phyloP scores from a whole-genome alignment of 2,888 invertebrate genomes.

The Brachypterus glaber region DNA sequence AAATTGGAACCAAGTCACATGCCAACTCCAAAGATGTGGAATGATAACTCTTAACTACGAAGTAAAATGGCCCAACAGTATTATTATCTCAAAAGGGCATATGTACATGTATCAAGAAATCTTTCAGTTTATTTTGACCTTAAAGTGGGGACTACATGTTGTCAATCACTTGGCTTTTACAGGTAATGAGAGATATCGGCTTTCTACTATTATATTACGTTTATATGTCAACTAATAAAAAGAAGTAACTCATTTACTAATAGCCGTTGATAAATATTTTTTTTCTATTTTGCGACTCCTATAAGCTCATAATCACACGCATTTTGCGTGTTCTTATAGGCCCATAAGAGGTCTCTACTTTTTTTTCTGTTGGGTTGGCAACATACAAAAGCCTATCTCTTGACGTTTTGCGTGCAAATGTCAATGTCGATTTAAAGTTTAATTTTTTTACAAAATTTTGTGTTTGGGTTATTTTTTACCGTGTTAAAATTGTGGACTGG shows the following conservation, averaged over 20 bases:
- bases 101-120: conserved; percentile 31
- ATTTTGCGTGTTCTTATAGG: too few species aligned
- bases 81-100: conserved; percentile 33
- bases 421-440: too few species aligned
- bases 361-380: too few species aligned
- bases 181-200: conserved; percentile 24
- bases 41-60: conserved; percentile 29
- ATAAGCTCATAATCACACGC: too few species aligned
- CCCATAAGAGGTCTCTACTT: too few species aligned
- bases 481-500: too few species aligned
- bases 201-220: neutral
- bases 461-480: too few species aligned
- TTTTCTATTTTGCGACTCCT: too few species aligned
- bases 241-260: neutral
- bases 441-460: too few species aligned
- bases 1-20: conserved; percentile 24
- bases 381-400: too few species aligned
- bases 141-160: conserved; percentile 38
- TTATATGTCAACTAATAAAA: neutral
- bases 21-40: conserved; percentile 29
- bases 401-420: too few species aligned
- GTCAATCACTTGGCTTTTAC: conserved; percentile 32
- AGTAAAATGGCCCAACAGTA: conserved; percentile 35
- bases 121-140: conserved; percentile 35
- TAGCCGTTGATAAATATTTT: too few species aligned